Conservation (phyloP, 2,888 invertebrate species). For the Lepeophtheirus nordmannii region DNA sequence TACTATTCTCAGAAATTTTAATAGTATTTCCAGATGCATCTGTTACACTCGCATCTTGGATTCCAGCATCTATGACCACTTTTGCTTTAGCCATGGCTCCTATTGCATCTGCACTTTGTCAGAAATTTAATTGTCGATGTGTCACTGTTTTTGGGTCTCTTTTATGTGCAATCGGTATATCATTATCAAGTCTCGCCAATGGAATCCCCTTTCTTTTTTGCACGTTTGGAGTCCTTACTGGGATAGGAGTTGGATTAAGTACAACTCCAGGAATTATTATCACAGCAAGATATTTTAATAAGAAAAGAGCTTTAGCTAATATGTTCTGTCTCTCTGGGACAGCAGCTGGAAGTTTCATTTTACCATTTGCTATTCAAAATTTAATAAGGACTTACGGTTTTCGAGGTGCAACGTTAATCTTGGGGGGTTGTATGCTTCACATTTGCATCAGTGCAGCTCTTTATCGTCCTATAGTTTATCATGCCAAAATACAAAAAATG, state of each 20-base stretch:
- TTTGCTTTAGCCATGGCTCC: slow-evolving; percentile 36
- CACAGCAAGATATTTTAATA: slow-evolving; percentile 52
- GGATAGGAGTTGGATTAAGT: slow-evolving; percentile 31
- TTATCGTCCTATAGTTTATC: slow-evolving; percentile 44
- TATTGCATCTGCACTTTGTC: slow-evolving; percentile 54
- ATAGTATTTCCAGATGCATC: slow-evolving; percentile 28
- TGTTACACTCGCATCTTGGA: slow-evolving; percentile 35
- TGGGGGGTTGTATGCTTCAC: slow-evolving; percentile 58
- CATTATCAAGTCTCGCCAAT: slow-evolving; percentile 52
- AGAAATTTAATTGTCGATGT: slow-evolving; percentile 45
- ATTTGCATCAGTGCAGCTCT: slow-evolving; percentile 55
- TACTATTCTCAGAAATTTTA: slow-evolving; percentile 30
- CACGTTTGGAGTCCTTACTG: slow-evolving; percentile 46
- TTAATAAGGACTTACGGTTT: slow-evolving; percentile 32
- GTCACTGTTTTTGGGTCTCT: slow-evolving; percentile 52
- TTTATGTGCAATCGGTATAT: slow-evolving; percentile 53
- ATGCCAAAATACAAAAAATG: slow-evolving; percentile 28
- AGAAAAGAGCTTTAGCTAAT: slow-evolving; percentile 52
- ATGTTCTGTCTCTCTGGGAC: slow-evolving; percentile 59
- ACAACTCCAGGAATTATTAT: slow-evolving; percentile 50
- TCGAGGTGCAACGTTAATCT: slow-evolving; percentile 51
- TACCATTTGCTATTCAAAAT: slow-evolving; percentile 30
- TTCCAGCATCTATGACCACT: slow-evolving; percentile 30
- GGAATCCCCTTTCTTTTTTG: slow-evolving; percentile 51
- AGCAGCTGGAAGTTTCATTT: slow-evolving; percentile 48